Evolutionary conservation across 1,140 invertebrate genomes (phyloP).

Genomic region (Cotesia vestalis): DNA sequence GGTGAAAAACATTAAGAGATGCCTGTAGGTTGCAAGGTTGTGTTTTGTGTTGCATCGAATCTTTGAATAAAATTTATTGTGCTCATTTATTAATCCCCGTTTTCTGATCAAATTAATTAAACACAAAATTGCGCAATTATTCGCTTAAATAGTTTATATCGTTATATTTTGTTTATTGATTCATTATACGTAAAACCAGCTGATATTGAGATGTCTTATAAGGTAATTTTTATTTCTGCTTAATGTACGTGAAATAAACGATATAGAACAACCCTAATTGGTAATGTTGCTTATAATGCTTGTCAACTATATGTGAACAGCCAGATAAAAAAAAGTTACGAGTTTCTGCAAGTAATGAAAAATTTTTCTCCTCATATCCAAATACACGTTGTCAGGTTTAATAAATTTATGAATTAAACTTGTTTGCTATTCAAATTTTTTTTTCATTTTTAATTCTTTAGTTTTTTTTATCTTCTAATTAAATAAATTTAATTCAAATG

Average conservation of each 20-base stretch:
- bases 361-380: constrained; percentile 1
- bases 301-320: constrained; percentile 1
- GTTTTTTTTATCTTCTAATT: not conserved
- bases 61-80: too few species aligned
- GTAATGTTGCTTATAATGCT: constrained; percentile 33
- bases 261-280: constrained; percentile 32
- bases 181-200: constrained; percentile 22
- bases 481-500: not conserved
- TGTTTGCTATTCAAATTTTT: not conserved
- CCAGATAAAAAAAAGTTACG: constrained; percentile 5
- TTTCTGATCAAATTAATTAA: too few species aligned
- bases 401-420: not conserved
- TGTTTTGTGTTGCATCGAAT: not conserved
- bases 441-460: not conserved
- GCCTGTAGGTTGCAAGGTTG: constrained; percentile 22
- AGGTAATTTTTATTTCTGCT: not conserved
- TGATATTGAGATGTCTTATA: constrained; percentile 31
- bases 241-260: constrained; percentile 30
- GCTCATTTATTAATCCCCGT: too few species aligned
- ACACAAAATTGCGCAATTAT: too few species aligned
- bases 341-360: not conserved
- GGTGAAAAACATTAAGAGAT: not conserved
- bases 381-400: constrained; percentile 9
- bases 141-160: too few species aligned
- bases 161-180: not conserved